phyloP scores from a whole-genome alignment of 1,140 invertebrate species.

The Cephus cinctus region DNA sequence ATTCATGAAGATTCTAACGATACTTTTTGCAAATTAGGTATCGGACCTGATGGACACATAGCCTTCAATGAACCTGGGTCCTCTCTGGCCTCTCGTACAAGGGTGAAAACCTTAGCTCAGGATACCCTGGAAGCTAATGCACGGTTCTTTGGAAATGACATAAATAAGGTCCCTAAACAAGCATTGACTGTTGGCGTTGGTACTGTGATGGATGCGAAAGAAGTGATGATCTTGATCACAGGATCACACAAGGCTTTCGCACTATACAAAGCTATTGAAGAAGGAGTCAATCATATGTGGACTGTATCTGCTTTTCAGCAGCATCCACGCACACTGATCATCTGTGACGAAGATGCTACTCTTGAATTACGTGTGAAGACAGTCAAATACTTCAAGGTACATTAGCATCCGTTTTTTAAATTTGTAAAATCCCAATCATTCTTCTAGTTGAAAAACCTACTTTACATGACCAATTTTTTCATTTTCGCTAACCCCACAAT shows the following conservation, averaged over 20 bases:
- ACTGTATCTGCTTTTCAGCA: constrained; percentile 98
- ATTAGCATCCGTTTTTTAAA: constrained; percentile 14
- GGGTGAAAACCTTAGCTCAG: constrained; percentile 93
- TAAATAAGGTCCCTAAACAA: constrained; percentile 86
- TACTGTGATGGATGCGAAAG: constrained; percentile 97
- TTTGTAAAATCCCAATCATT: constrained; percentile 1
- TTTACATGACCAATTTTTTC: too few relatives aligned
- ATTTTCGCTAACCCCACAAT: too few relatives aligned
- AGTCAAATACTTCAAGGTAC: constrained; percentile 98
- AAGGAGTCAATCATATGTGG: constrained; percentile 99
- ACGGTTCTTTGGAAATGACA: constrained; percentile 94
- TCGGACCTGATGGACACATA: constrained; percentile 99
- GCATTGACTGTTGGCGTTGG: constrained; percentile 97
- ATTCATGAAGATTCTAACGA: constrained; percentile 5
- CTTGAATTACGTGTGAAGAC: constrained; percentile 96
- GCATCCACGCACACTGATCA: constrained; percentile 86
- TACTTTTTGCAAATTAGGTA: constrained; percentile 61
- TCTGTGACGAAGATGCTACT: constrained; percentile 98
- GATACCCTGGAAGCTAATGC: constrained; percentile 97
- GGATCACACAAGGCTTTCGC: constrained; percentile 97
- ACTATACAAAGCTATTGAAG: constrained; percentile 93
- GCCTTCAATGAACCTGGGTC: constrained; percentile 98
- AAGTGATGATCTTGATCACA: constrained; percentile 98
- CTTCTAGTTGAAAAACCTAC: too few relatives aligned
- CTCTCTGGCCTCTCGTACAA: constrained; percentile 88